Conservation (phyloP, 1,140 invertebrate species). For the Conopomorpha cramerella region DNA sequence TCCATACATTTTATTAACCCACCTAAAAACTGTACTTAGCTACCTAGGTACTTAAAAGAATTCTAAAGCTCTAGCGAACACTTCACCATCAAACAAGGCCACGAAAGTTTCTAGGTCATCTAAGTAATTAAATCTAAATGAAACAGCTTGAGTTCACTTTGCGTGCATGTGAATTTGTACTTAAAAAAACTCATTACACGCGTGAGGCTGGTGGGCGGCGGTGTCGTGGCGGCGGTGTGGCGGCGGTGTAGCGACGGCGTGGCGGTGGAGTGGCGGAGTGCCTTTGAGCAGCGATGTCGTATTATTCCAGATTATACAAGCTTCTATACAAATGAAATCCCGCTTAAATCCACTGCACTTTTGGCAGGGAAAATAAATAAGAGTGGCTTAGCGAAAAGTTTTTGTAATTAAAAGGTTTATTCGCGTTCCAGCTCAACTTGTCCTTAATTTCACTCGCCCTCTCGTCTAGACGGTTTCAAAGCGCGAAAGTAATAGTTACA, state of each 20-base stretch:
- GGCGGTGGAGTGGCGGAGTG: constrained; percentile 55
- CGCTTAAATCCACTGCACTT: constrained; percentile 57
- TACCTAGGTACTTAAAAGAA: no score
- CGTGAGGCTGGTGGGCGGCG: constrained; percentile 11
- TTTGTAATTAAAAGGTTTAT: no score
- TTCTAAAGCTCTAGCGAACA: no score
- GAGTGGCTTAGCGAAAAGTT: no score
- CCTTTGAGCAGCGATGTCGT: constrained; percentile 48
- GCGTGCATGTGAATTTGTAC: constrained; percentile 51
- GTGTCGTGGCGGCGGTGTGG: no score
- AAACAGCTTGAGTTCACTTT: constrained; percentile 32
- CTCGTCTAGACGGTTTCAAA: no score
- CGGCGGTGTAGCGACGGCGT: constrained; percentile 14
- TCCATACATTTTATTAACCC: no score
- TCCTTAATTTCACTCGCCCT: no score
- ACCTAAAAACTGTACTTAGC: no score
- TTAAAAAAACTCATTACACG: constrained; percentile 57
- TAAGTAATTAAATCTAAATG: constrained; percentile 19
- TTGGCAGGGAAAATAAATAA: no score
- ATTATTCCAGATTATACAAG: constrained; percentile 58
- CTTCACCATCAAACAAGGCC: neutral
- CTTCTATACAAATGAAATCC: constrained; percentile 60
- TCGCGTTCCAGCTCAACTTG: no score
- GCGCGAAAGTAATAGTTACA: no score
- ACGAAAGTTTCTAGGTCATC: constrained; percentile 17